Base-by-base conservation (phyloP, 2,888 invertebrate species). In the Sarcophaga caerulescens region DNA sequence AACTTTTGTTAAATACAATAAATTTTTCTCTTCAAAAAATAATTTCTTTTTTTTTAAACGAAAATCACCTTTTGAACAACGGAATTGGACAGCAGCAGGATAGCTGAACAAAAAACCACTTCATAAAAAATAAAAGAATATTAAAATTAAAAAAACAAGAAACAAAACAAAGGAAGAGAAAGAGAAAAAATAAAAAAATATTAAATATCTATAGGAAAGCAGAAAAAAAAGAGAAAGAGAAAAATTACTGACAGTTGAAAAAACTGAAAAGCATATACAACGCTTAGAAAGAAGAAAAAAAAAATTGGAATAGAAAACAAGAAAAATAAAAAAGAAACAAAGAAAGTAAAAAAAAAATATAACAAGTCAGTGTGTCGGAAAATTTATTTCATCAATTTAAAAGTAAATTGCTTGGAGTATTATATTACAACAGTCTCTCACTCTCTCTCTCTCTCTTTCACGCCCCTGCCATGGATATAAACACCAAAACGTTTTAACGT, bases 371-470 rank as follows among this genome's bases (percentile, higher is more conserved):
- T 91, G 91, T 90, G 89, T 89, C 90, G 90, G 91, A 92, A 92
- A 92, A 92, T 92, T 91, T 92, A 92, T 92, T 91, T 92, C 92
- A 91, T 91, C 92, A 92, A 92, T 92, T 92, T 92, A 89, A 89
- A 91, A 92, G 91, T 91, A 92, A 92, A 92, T 92, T 92, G 92
- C 91, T 92, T 91, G 90, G 91, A 92, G 92, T 90, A 91, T 90
- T 90, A 88, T 88, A 89, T 89, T 87, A 87, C 89, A 87, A 62
- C 14, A 23, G 35, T 35, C 8, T 35, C 35, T 8, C 35, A 35
- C 35, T 35, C 35, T 5, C 25, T 25, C 4, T 25, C 25, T 4
- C 4, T 25, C 35, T 35, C 12, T 52, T 19, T 66, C n/a, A 2
- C 35, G 6, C 3, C n/a, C 14, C n/a, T 19, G 44, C 4, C 17